Percentiles rank a stretch among this genome's conserved stretches.
Conservation (phyloP, 2,888 invertebrate species). For the Galerucella pusilla region DNA sequence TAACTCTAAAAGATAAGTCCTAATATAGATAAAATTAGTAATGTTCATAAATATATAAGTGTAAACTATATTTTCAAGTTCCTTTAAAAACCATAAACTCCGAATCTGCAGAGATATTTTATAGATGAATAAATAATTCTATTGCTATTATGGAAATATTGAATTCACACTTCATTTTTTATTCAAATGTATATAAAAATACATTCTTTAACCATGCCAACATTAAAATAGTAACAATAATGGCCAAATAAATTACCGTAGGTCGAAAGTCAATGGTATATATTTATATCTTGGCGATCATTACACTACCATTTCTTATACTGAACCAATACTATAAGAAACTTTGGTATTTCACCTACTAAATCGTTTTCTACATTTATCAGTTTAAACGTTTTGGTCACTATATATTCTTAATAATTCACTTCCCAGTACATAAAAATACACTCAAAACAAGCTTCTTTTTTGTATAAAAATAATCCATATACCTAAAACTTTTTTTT, state of each 20-base stretch:
- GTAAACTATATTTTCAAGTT: not conserved
- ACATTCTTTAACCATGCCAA: not conserved
- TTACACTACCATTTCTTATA: too few species aligned
- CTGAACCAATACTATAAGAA: not conserved
- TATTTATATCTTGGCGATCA: too few species aligned
- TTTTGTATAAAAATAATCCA: too few species aligned
- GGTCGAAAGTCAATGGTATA: not conserved
- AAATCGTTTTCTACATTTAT: not conserved
- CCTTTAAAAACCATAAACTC: constrained; percentile 11
- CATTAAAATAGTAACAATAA: not conserved
- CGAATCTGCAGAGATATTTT: constrained; percentile 6
- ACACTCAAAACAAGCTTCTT: not conserved
- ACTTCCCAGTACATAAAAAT: not conserved
- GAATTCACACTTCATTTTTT: not conserved
- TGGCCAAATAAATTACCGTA: not conserved
- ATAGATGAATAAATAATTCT: not conserved
- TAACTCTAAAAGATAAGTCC: constrained; percentile 13
- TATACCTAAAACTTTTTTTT: too few species aligned
- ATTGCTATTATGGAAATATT: not conserved
- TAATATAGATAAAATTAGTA: not conserved
- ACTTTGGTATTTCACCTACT: not conserved
- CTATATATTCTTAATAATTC: too few species aligned
- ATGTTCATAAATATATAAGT: not conserved
- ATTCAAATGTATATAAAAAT: constrained; percentile 17
- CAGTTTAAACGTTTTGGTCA: not conserved